Evolutionary conservation across 2,797 vertebrate genomes (phyloP).

Genomic region (Lateolabrax maculatus): DNA sequence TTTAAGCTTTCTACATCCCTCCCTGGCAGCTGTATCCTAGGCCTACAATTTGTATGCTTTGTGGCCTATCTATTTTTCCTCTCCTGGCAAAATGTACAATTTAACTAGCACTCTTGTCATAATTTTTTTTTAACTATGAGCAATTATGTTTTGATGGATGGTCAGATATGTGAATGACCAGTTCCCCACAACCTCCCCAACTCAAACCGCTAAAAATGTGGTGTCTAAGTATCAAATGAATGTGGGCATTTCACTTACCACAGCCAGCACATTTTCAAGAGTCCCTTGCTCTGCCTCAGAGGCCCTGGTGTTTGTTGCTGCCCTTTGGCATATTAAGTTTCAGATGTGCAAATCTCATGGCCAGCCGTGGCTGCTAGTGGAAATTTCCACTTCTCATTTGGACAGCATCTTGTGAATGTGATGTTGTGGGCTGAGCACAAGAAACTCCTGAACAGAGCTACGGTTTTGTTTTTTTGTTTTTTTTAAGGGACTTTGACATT

Average conservation of each 20-base stretch:
- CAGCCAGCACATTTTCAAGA: constrained; percentile 49
- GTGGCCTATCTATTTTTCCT: constrained; percentile 12
- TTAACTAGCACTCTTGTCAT: constrained; percentile 13
- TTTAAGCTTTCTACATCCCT: constrained; percentile 12
- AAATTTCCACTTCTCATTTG: constrained; percentile 87
- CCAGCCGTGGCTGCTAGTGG: constrained; percentile 78
- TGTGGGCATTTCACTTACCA: constrained; percentile 20
- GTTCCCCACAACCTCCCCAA: neutral
- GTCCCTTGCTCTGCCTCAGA: constrained; percentile 45
- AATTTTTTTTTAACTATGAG: constrained; percentile 16
- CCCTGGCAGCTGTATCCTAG: neutral
- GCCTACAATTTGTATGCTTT: constrained; percentile 6
- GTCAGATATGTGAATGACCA: constrained; percentile 11
- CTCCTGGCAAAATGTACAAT: constrained; percentile 6
- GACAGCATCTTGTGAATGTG: constrained; percentile 71
- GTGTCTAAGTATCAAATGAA: constrained; percentile 27
- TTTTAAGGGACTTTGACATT: constrained; percentile 43
- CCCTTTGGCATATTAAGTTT: constrained; percentile 85
- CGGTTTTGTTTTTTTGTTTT: constrained; percentile 9
- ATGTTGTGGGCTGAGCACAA: constrained; percentile 48
- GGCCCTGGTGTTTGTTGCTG: constrained; percentile 76
- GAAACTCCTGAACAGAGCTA: constrained; percentile 20
- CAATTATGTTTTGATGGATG: constrained; percentile 8
- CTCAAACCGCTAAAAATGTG: neutral
- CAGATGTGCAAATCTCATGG: constrained; percentile 80